Evolutionary conservation across 1,140 invertebrate genomes (phyloP), one percentile per base, ranked within the genome.

Genomic region (Trachymyrmex cornetzi): DNA sequence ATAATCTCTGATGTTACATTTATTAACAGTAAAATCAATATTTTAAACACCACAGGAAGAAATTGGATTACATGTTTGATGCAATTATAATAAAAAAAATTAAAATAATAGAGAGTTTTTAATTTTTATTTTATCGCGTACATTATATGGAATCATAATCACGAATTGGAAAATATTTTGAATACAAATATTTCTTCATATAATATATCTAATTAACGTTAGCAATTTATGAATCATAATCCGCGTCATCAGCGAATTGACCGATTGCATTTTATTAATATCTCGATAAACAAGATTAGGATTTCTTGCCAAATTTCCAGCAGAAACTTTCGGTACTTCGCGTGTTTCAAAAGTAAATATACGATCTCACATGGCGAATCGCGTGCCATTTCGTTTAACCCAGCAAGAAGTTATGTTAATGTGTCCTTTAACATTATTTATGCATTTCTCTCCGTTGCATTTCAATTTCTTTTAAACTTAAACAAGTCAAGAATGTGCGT

Each of bases 331-430:
- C 53, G 64, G 38, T 66, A 34, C 53, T 16, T 84, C 59, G 84
- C 80, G 59, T 86, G 63, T 63, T 55, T 48, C 44, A 69, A 19
- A 9, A 12, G 27, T 50, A 44, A 87, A 80, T 84, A 85, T 79
- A 80, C 38, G 66, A 34, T 34, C 11, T 34, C 34, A 80, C 55
- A 11, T 34, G 34, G 69, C 61, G 66, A 87, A 77, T 87, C 61
- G 89, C 87, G 89, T 90, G 90, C 12, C 19, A 59, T 89, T 85
- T 66, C 77, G 12, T 88, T 86, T 72, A 74, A 85, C 69, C 12
- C 24, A 53, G 57, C 64, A 77, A 30, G 66, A 24, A 71, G 63
- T 88, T 91, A 91, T 92, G 91, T 81, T 92, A 92, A 92, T 92
- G 69, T 44, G 63, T 77, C 80, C 85, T 81, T 63, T 82, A 64